Evolutionary conservation across 2,888 invertebrate genomes (phyloP).

Genomic region (Capitulum mitella): DNA sequence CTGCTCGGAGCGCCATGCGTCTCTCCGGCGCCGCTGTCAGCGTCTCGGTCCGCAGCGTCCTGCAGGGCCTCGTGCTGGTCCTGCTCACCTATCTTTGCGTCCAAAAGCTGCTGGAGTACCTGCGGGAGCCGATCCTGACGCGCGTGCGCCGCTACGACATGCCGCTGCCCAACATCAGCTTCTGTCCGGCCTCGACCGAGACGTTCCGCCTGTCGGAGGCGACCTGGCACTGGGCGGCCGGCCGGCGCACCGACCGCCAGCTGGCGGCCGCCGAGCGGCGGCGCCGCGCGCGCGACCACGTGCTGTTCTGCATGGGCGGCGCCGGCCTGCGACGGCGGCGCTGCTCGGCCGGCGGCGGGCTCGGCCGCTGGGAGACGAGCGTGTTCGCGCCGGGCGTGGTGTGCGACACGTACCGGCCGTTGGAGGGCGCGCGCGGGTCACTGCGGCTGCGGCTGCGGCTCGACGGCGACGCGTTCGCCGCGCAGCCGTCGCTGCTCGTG

Average conservation of each 20-base stretch:
- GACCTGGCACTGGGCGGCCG: neutral
- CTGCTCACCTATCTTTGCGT: neutral
- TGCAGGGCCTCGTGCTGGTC: neutral
- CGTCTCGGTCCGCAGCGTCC: neutral
- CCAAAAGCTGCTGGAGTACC: neutral
- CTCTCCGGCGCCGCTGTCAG: neutral
- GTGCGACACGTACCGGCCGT: neutral
- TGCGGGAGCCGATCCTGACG: neutral
- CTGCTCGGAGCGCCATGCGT: neutral
- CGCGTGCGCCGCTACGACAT: slow-evolving; percentile 1
- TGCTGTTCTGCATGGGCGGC: neutral
- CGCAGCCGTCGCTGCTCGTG: neutral
- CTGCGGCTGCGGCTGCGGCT: neutral
- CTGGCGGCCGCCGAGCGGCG: neutral
- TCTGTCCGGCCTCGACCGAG: neutral
- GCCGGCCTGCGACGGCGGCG: neutral
- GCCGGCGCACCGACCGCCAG: neutral
- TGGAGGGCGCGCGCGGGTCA: neutral
- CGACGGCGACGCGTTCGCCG: neutral
- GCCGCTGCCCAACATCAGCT: neutral
- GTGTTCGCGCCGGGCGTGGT: neutral
- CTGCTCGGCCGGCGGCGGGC: neutral
- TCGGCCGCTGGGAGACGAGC: neutral
- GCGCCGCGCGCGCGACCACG: neutral
- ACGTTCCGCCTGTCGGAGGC: neutral